These are phyloP conservation scores for Horisme vitalbata DNA, from an alignment of 2,888 invertebrate genomes.

Conservation along the genomic window DNA sequence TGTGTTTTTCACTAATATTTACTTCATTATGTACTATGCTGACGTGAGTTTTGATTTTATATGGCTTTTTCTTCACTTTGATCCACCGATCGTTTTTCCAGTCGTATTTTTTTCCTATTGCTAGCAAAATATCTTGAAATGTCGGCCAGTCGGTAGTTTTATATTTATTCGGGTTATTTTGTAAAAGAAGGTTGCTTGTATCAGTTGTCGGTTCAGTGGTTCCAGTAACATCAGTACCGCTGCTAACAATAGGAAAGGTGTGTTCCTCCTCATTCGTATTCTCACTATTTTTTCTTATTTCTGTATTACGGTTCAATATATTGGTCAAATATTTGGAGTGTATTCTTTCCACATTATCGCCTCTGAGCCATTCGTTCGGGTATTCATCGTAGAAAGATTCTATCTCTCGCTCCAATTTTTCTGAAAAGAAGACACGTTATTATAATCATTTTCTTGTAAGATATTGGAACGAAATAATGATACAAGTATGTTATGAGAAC, in stretches of 20 bases:
- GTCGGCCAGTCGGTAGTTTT: constrained; percentile 58
- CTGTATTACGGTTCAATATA: constrained; percentile 40
- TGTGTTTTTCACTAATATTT: constrained; percentile 62
- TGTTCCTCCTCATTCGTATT: constrained; percentile 35
- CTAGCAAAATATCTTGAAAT: constrained; percentile 68
- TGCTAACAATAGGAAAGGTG: constrained; percentile 26
- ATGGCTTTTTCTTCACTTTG: constrained; percentile 65
- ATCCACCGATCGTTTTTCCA: constrained; percentile 79
- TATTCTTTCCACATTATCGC: constrained; percentile 49
- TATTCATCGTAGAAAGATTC: constrained; percentile 67
- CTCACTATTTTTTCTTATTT: constrained; percentile 34
- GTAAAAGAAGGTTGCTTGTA: constrained; percentile 21
- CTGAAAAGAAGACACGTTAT: constrained; percentile 40
- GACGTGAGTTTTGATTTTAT: constrained; percentile 29
- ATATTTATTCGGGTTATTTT: constrained; percentile 23
- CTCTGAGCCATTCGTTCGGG: constrained; percentile 50
- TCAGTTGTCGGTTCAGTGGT: constrained; percentile 20
- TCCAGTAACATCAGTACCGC: constrained; percentile 17
- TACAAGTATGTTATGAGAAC: background rate
- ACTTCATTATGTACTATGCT: constrained; percentile 37
- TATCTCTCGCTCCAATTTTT: constrained; percentile 67
- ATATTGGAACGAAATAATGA: constrained; percentile 1
- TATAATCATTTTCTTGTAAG: constrained; percentile 4
- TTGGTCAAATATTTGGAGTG: constrained; percentile 47
- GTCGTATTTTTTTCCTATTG: constrained; percentile 70